These are phyloP conservation scores for Sphaerophoria rueppellii DNA, from an alignment of 2,888 invertebrate species.

Conservation along the genomic window DNA sequence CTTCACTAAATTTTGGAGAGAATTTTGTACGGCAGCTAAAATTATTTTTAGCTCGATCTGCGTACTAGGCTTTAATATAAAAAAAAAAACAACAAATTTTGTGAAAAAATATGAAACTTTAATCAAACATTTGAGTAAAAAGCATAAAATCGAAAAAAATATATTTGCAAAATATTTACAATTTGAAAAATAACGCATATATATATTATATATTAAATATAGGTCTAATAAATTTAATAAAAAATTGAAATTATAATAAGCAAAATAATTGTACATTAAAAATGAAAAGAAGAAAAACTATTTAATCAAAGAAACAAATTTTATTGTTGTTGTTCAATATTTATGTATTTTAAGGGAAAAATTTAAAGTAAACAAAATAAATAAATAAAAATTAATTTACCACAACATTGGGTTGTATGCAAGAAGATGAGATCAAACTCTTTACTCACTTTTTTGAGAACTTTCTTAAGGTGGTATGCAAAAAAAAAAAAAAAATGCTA, in stretches of 20 bases:
- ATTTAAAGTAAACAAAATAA: slow-evolving; percentile 54
- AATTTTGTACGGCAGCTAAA: no score
- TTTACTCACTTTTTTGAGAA: no score
- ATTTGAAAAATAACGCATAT: slow-evolving; percentile 30
- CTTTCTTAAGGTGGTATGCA: no score
- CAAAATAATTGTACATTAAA: slow-evolving; percentile 55
- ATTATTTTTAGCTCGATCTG: no score
- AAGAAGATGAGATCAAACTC: no score
- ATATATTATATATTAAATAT: neutral
- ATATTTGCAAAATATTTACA: slow-evolving; percentile 61
- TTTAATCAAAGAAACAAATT: slow-evolving; percentile 72
- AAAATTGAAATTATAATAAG: neutral
- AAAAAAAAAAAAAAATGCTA: no score
- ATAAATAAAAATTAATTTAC: slow-evolving; percentile 46
- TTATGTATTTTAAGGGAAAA: slow-evolving; percentile 69
- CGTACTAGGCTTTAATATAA: slow-evolving; percentile 22
- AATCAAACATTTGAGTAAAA: slow-evolving; percentile 14
- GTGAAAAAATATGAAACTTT: slow-evolving; percentile 40
- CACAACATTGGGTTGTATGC: slow-evolving; percentile 18
- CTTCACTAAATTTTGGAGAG: no score
- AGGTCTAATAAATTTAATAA: slow-evolving; percentile 11
- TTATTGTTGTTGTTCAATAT: slow-evolving; percentile 74
- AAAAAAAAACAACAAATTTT: slow-evolving; percentile 42
- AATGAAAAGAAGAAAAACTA: slow-evolving; percentile 46
- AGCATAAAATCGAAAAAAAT: slow-evolving; percentile 36